Percentiles rank a stretch among this genome's conserved stretches.
These are phyloP conservation scores for Amiota minor DNA, from an alignment of 2,888 invertebrate genomes.

Conservation along the genomic window DNA sequence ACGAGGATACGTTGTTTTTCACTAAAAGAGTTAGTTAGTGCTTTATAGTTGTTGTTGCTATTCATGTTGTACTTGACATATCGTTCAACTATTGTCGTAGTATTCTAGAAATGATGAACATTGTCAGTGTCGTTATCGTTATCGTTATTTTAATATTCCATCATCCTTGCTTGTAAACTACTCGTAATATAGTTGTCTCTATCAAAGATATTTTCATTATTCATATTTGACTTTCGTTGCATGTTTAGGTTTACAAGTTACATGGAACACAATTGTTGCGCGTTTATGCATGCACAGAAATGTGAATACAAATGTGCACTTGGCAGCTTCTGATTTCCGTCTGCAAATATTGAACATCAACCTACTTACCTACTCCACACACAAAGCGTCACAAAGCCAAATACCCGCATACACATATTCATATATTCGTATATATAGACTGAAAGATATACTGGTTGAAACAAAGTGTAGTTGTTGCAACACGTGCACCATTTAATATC, in stretches of 20 bases:
- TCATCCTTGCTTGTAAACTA: too few species aligned
- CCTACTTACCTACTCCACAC: too few species aligned
- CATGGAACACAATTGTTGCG: background rate
- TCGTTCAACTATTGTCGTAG: background rate
- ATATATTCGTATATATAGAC: too few species aligned
- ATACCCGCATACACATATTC: too few species aligned
- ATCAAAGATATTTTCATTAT: slow-evolving; percentile 5
- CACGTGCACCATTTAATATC: too few species aligned
- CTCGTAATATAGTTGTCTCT: background rate
- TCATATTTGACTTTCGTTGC: slow-evolving; percentile 12
- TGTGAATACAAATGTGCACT: background rate
- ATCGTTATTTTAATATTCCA: too few species aligned
- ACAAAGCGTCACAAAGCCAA: too few species aligned
- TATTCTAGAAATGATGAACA: slow-evolving; percentile 2
- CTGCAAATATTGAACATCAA: too few species aligned
- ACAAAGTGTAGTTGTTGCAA: too few species aligned
- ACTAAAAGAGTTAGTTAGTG: slow-evolving; percentile 19
- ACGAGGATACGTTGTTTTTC: slow-evolving; percentile 6
- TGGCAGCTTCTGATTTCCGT: background rate
- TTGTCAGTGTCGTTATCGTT: slow-evolving; percentile 8
- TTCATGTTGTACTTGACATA: background rate
- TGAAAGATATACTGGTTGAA: too few species aligned
- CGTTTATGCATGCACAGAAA: background rate
- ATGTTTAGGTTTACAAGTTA: background rate
- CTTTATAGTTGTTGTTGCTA: background rate